Percentiles rank a stretch among this genome's conserved stretches.
These are phyloP conservation scores for Lycia hirtaria DNA, from an alignment of 2,888 invertebrate species.

Conservation along the genomic window DNA sequence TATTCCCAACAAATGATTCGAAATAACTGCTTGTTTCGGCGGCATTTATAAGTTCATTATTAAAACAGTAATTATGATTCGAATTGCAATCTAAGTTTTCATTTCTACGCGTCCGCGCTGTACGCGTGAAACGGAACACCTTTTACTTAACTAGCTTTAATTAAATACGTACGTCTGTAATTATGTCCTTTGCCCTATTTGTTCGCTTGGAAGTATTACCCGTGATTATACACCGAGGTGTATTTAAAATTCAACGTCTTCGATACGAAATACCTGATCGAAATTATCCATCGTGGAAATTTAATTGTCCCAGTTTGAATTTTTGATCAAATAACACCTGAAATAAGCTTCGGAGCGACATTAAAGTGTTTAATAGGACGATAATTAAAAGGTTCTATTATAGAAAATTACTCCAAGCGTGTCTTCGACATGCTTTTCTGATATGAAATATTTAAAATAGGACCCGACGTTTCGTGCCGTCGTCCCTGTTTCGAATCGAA, in stretches of 20 bases:
- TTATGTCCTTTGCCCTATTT: slow-evolving; percentile 82
- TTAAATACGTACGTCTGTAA: slow-evolving; percentile 70
- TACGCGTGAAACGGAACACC: slow-evolving; percentile 80
- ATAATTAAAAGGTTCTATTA: slow-evolving; percentile 66
- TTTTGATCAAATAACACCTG: slow-evolving; percentile 81
- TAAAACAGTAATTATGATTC: slow-evolving; percentile 58
- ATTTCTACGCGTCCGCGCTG: slow-evolving; percentile 48
- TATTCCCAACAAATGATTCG: slow-evolving; percentile 16
- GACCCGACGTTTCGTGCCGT: not conserved
- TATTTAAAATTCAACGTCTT: slow-evolving; percentile 71
- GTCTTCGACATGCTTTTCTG: slow-evolving; percentile 29
- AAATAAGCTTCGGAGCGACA: slow-evolving; percentile 73
- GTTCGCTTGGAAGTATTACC: slow-evolving; percentile 68
- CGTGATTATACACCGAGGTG: slow-evolving; percentile 70
- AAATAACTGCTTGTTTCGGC: slow-evolving; percentile 17
- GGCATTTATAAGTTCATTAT: slow-evolving; percentile 47
- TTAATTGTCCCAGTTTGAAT: slow-evolving; percentile 72
- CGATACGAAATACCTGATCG: slow-evolving; percentile 57
- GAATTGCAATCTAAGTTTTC: slow-evolving; percentile 60
- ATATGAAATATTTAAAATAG: slow-evolving; percentile 35
- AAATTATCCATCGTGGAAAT: slow-evolving; percentile 61
- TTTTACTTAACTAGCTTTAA: slow-evolving; percentile 74
- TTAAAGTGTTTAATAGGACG: slow-evolving; percentile 60
- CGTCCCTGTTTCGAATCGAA: not conserved
- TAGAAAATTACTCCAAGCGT: slow-evolving; percentile 53